Evolutionary conservation across 2,888 invertebrate species (phyloP).

Genomic region (Resseliella maxima): DNA sequence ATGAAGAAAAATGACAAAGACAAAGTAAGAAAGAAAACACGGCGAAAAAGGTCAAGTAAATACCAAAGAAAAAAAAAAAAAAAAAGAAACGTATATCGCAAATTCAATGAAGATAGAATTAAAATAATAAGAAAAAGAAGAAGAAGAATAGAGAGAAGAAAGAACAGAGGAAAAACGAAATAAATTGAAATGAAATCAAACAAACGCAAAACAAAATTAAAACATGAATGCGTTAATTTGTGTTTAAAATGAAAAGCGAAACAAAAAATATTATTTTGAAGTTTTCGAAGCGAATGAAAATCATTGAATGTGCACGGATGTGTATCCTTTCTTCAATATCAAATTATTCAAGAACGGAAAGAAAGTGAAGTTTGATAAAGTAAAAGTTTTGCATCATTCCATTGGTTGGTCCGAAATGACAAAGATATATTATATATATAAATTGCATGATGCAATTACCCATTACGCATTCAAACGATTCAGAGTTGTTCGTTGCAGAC

Average conservation of each 20-base stretch:
- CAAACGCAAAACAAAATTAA: background rate
- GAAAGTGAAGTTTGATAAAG: too few species aligned
- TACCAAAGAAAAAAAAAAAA: background rate
- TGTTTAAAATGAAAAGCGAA: background rate
- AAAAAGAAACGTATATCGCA: background rate
- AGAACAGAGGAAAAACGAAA: background rate
- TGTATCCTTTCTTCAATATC: too few species aligned
- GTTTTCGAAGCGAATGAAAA: background rate
- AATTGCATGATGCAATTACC: too few species aligned
- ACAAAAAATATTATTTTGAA: background rate
- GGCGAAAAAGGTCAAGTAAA: background rate
- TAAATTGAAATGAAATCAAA: background rate
- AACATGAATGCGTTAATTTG: background rate
- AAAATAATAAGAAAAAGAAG: background rate
- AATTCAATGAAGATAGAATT: background rate
- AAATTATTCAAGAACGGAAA: too few species aligned
- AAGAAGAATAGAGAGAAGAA: background rate
- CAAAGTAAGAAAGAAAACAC: background rate
- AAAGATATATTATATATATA: too few species aligned
- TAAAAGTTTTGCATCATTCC: too few species aligned
- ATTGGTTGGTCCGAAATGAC: too few species aligned
- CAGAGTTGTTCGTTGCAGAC: too few species aligned
- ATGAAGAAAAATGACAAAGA: background rate
- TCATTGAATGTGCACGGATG: too few species aligned
- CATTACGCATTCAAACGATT: too few species aligned